Conservation (phyloP, 2,797 vertebrate species). For the Hoplostethus mediterraneus region DNA sequence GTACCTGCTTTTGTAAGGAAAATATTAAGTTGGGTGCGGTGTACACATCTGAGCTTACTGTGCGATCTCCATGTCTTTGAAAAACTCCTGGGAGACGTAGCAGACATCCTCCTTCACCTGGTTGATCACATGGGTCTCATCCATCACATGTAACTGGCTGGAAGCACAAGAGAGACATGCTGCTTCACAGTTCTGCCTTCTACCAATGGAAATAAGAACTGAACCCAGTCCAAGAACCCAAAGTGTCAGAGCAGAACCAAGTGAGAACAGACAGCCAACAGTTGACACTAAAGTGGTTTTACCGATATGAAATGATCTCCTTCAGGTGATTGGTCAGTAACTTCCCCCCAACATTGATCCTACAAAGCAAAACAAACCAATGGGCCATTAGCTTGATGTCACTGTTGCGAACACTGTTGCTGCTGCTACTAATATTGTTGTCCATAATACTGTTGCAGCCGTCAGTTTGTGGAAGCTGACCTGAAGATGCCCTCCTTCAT, state of each 20-base stretch:
- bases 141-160: constrained; percentile 98
- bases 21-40: too few relatives aligned
- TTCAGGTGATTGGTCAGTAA: constrained; percentile 98
- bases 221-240: too few relatives aligned
- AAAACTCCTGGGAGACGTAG: constrained; percentile 97
- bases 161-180: constrained; percentile 5
- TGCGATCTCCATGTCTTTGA: constrained; percentile 94
- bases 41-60: constrained; percentile 83
- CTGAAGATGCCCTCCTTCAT: constrained; percentile 97
- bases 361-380: constrained; percentile 62
- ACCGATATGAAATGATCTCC: constrained; percentile 99
- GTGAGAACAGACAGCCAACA: neutral
- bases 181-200: neutral
- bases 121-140: constrained; percentile 98
- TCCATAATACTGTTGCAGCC: rapidly evolving
- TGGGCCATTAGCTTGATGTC: neutral
- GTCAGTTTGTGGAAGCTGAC: constrained; percentile 69
- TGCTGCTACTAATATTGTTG: neutral
- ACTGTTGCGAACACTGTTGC: neutral
- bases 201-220: neutral
- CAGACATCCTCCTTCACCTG: constrained; percentile 99
- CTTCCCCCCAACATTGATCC: constrained; percentile 98
- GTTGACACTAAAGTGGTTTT: neutral
- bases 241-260: too few relatives aligned
- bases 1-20: too few relatives aligned